These are phyloP conservation scores for Liopterus haemorrhoidalis DNA, from an alignment of 2,888 invertebrate species.

Conservation along the genomic window DNA sequence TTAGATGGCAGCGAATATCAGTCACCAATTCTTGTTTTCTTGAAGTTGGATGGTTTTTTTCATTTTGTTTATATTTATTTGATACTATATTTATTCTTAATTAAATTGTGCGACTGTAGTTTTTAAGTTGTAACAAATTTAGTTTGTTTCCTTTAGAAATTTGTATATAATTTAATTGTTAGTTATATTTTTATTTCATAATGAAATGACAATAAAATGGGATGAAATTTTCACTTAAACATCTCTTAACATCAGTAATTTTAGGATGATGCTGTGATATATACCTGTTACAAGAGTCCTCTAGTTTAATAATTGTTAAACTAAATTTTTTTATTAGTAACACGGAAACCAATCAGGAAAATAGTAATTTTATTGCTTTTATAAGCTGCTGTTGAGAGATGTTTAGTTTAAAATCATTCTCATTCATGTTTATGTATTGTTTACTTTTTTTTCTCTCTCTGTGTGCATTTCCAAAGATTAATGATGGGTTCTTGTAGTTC, in stretches of 20 bases:
- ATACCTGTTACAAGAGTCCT: too few relatives aligned
- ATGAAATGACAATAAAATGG: conserved; percentile 45
- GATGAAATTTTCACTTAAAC: conserved; percentile 31
- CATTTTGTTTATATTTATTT: conserved; percentile 21
- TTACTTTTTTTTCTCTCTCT: conserved; percentile 14
- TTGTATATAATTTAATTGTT: conserved; percentile 41
- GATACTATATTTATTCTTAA: conserved; percentile 22
- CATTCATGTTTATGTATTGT: conserved; percentile 31
- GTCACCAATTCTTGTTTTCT: too few relatives aligned
- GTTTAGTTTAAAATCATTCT: conserved; percentile 32
- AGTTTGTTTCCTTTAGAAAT: conserved; percentile 31
- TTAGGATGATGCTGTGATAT: too few relatives aligned
- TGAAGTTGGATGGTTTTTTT: neutral
- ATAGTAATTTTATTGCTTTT: too few relatives aligned
- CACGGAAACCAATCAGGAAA: too few relatives aligned
- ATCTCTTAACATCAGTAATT: conserved; percentile 24
- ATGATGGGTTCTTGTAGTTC: conserved; percentile 45
- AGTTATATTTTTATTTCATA: conserved; percentile 42
- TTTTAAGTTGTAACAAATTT: conserved; percentile 22
- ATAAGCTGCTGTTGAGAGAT: too few relatives aligned
- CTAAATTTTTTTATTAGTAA: too few relatives aligned
- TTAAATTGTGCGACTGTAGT: conserved; percentile 19
- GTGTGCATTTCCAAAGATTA: neutral
- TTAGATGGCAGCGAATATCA: neutral
- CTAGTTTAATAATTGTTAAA: too few relatives aligned